Percentiles rank a stretch among this genome's conserved stretches.
These are phyloP conservation scores for Psittacula echo DNA, from an alignment of 2,797 vertebrate species.

Conservation along the genomic window DNA sequence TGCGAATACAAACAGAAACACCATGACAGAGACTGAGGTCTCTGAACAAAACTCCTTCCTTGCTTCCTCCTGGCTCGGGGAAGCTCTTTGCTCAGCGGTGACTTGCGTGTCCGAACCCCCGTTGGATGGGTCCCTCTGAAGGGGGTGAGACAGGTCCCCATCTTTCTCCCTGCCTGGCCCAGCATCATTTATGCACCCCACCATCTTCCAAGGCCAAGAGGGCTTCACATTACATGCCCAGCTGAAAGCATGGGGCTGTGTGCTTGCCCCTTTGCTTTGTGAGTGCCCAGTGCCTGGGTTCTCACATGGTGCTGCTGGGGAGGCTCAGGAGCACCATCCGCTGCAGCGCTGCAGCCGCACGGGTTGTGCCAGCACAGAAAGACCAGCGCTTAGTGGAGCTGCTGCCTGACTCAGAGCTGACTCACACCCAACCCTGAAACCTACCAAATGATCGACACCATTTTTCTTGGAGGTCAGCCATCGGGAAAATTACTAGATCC, in stretches of 20 bases:
- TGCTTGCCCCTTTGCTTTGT: not conserved
- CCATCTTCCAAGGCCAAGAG: not conserved
- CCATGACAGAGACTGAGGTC: not conserved
- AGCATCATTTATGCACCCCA: not conserved
- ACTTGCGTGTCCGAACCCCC: rapidly evolving
- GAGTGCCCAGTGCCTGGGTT: not conserved
- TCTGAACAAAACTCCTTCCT: not conserved
- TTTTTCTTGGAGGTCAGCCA: slow-evolving; percentile 60
- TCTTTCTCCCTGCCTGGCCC: not conserved
- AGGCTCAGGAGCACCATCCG: not conserved
- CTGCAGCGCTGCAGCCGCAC: rapidly evolving
- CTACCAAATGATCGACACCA: slow-evolving; percentile 63
- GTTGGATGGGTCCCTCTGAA: rapidly evolving
- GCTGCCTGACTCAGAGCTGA: slow-evolving; percentile 67
- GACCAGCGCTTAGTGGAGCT: not conserved
- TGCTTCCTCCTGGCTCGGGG: not conserved
- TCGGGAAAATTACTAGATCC: slow-evolving; percentile 62
- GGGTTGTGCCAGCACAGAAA: not conserved
- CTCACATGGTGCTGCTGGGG: not conserved
- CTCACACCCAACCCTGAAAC: slow-evolving; percentile 60
- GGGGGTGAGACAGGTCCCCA: rapidly evolving
- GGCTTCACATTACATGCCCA: not conserved
- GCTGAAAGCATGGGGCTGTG: not conserved
- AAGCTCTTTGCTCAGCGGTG: not conserved
- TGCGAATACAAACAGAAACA: not conserved